Evolutionary conservation across 2,888 invertebrate genomes (phyloP).

Genomic region (Amiota mariae): DNA sequence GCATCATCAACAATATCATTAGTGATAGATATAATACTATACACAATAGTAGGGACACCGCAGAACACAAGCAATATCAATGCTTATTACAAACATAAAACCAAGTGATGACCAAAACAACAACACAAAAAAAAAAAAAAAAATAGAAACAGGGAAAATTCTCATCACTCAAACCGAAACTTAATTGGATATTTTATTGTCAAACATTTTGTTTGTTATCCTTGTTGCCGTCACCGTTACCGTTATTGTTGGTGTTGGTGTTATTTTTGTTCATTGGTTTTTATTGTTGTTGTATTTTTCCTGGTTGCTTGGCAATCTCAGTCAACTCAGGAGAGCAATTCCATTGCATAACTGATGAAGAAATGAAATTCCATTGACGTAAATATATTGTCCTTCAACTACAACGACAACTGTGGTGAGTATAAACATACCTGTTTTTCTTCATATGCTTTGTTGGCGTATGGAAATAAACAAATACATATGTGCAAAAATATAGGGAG

Average conservation of each 20-base stretch:
- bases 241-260: not conserved
- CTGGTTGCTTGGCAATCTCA: not conserved
- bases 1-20: conserved; percentile 16
- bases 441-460: conserved; percentile 38
- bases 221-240: too few relatives aligned
- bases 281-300: conserved; percentile 46
- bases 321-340: conserved; percentile 57
- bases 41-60: not conserved
- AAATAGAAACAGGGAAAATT: not conserved
- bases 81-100: conserved; percentile 21
- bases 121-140: not conserved
- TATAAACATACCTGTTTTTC: not conserved
- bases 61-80: not conserved
- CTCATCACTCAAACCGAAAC: conserved; percentile 41
- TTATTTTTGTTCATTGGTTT: not conserved
- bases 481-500: not conserved
- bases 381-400: conserved; percentile 11
- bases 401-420: conserved; percentile 23
- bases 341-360: conserved; percentile 61
- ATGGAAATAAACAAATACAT: conserved; percentile 45
- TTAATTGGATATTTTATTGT: conserved; percentile 65
- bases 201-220: not conserved
- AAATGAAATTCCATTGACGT: not conserved
- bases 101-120: not conserved
- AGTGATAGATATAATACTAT: not conserved